These are phyloP conservation scores for Stichopus horrens DNA, from an alignment of 53 echinoderm and acorn worm genomes.

Conservation along the genomic window DNA sequence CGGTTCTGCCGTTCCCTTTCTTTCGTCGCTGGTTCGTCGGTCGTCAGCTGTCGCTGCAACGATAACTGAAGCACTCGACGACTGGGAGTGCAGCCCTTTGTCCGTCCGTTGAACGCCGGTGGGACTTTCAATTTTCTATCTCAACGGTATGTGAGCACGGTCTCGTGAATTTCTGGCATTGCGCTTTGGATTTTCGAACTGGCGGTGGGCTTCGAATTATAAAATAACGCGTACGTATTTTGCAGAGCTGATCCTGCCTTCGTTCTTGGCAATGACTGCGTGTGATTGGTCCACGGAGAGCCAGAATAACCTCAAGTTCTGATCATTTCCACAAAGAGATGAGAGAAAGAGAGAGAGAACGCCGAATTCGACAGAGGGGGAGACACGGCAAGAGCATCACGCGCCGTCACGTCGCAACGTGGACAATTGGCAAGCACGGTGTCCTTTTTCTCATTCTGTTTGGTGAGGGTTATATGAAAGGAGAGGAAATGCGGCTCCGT, in stretches of 20 bases:
- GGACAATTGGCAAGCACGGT: conserved; percentile 2
- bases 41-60: conserved; percentile 28
- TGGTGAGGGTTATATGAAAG: neutral
- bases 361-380: neutral
- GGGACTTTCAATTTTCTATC: conserved; percentile 29
- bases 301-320: neutral
- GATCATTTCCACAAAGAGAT: neutral
- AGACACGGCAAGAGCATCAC: conserved; percentile 1
- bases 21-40: conserved; percentile 7
- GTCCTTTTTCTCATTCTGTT: neutral
- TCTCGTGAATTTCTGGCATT: conserved; percentile 20
- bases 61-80: conserved; percentile 7
- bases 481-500: neutral
- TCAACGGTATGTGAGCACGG: conserved; percentile 17
- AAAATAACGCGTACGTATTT: too few species aligned
- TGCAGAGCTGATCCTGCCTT: neutral
- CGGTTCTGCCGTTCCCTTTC: neutral
- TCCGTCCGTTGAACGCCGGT: conserved; percentile 23
- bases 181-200: conserved; percentile 1
- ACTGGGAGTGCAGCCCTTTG: neutral
- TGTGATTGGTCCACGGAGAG: conserved; percentile 1
- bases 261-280: neutral
- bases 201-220: neutral
- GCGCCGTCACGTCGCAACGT: conserved; percentile 2
- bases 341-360: neutral